Conservation (phyloP, 2,888 invertebrate species). For the Caenorhabditis auriculariae region DNA sequence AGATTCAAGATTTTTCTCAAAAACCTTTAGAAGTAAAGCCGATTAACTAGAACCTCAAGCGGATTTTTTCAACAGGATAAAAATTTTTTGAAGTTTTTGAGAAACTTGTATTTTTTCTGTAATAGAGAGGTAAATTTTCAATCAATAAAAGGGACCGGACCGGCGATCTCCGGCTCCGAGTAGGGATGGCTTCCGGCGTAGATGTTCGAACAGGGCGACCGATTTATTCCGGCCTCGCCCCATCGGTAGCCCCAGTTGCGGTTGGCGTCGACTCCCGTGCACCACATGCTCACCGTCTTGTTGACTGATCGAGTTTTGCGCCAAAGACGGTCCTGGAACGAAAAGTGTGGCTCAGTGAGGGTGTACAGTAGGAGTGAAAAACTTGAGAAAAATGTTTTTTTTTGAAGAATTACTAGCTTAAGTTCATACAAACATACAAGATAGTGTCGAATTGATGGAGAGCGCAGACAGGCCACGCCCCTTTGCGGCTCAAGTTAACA, state of each 20-base stretch:
- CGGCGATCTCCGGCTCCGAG: constrained; percentile 52
- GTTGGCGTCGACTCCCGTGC: constrained; percentile 62
- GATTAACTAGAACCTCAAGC: too few species aligned
- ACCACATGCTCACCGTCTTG: constrained; percentile 51
- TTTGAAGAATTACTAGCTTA: background rate
- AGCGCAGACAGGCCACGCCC: too few species aligned
- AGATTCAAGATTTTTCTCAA: too few species aligned
- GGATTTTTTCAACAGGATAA: too few species aligned
- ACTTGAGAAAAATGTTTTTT: background rate
- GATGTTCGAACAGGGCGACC: constrained; percentile 59
- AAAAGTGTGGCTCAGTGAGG: background rate
- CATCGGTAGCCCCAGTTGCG: constrained; percentile 62
- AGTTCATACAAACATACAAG: background rate
- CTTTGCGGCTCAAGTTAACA: too few species aligned
- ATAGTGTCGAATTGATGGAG: background rate
- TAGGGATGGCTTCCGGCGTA: constrained; percentile 51
- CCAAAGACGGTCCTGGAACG: constrained; percentile 58
- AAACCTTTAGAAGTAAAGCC: too few species aligned
- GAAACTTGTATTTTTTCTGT: too few species aligned
- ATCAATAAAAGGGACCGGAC: too few species aligned
- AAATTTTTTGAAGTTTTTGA: too few species aligned
- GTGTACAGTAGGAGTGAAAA: too few species aligned
- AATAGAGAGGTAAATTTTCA: too few species aligned
- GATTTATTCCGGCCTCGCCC: constrained; percentile 58
- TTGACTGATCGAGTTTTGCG: constrained; percentile 61